phyloP scores from a whole-genome alignment of 2,888 invertebrate genomes.

The Leucania comma region DNA sequence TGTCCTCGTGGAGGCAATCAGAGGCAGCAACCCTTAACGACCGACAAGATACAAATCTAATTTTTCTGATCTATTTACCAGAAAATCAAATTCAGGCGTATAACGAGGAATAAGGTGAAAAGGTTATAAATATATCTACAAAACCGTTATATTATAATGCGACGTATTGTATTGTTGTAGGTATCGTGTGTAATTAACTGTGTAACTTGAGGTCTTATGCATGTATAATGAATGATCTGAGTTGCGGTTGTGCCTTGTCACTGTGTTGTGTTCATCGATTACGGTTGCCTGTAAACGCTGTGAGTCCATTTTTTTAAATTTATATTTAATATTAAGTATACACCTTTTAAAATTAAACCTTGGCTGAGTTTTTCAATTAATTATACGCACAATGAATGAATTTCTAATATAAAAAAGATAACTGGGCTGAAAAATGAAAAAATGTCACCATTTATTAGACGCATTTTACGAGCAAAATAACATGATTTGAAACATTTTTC shows the following conservation, averaged over 20 bases:
- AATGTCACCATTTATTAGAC: too few species aligned
- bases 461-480: background rate
- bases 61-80: background rate
- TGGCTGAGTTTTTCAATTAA: background rate
- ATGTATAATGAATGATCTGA: conserved; percentile 62
- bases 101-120: background rate
- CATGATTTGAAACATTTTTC: background rate
- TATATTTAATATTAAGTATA: background rate
- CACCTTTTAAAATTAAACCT: background rate
- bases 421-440: too few species aligned
- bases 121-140: conserved; percentile 5
- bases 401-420: too few species aligned
- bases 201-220: conserved; percentile 47
- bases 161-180: conserved; percentile 34
- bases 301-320: conserved; percentile 29
- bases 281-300: conserved; percentile 49
- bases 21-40: too few species aligned
- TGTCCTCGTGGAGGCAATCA: too few species aligned
- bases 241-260: conserved; percentile 59
- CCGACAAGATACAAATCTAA: too few species aligned
- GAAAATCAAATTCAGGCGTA: background rate
- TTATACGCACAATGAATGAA: too few species aligned
- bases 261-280: conserved; percentile 56
- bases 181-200: conserved; percentile 41
- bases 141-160: conserved; percentile 31